Conservation (phyloP, 2,113 vertebrate genomes). For the Apus apus region DNA sequence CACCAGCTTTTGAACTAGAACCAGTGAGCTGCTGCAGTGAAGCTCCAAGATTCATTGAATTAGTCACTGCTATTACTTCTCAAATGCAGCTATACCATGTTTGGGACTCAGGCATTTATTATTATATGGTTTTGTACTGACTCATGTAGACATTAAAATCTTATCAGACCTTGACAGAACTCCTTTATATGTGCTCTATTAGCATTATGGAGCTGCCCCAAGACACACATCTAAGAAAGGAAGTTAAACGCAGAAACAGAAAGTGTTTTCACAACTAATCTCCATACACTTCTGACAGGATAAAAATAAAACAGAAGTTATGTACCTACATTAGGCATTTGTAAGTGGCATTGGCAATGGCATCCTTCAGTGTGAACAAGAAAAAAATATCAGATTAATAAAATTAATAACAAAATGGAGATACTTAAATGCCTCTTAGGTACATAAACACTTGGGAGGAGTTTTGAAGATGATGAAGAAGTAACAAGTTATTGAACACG, state of each 20-base stretch:
- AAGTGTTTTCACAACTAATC: background rate
- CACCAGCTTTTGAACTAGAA: background rate
- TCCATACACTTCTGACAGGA: background rate
- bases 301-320: background rate
- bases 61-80: conserved; percentile 30
- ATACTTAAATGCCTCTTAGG: background rate
- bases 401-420: background rate
- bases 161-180: background rate
- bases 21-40: background rate
- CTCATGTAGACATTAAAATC: background rate
- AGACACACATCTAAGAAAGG: background rate
- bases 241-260: background rate
- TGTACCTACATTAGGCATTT: background rate
- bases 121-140: background rate
- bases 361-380: background rate
- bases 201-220: background rate
- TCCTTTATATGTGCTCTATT: conserved; percentile 2
- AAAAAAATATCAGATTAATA: background rate
- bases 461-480: background rate
- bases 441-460: background rate
- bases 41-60: conserved; percentile 6
- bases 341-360: background rate
- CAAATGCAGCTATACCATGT: background rate
- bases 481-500: background rate
- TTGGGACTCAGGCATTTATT: background rate